A percentile compares a stretch with the other conserved stretches of the same genome.
These are phyloP conservation scores for Branchipolynoe longqiensis DNA, from an alignment of 2,888 invertebrate genomes.

Conservation along the genomic window DNA sequence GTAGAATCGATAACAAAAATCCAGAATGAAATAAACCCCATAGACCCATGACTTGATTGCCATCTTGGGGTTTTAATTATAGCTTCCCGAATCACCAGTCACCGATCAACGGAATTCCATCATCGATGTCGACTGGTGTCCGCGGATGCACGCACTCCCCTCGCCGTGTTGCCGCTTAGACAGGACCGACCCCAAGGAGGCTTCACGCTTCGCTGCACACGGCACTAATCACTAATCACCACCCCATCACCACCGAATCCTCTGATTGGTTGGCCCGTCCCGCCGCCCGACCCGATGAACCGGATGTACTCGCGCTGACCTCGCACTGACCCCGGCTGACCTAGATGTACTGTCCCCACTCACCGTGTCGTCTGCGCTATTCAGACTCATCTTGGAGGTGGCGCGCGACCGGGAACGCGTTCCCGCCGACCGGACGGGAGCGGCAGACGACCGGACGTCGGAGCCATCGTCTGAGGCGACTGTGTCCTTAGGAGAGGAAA, in stretches of 20 bases:
- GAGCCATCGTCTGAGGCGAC: slow-evolving; percentile 57
- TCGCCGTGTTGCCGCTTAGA: slow-evolving; percentile 1
- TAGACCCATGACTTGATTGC: no score
- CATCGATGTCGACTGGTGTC: neutral
- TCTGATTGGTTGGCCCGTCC: neutral
- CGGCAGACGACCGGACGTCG: slow-evolving; percentile 60
- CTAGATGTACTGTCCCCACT: slow-evolving; percentile 34
- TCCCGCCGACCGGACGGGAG: neutral
- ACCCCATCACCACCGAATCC: no score
- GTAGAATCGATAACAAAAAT: no score
- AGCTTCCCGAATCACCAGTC: no score
- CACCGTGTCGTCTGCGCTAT: slow-evolving; percentile 70
- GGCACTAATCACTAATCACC: neutral
- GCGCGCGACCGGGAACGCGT: slow-evolving; percentile 68
- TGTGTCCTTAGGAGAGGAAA: slow-evolving; percentile 57
- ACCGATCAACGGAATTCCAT: neutral
- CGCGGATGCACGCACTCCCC: neutral
- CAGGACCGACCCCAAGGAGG: no score
- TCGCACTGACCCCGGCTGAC: slow-evolving; percentile 13
- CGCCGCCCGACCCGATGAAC: slow-evolving; percentile 6
- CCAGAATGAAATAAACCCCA: no score
- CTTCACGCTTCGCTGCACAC: slow-evolving; percentile 30
- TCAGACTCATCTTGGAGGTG: slow-evolving; percentile 68
- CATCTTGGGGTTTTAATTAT: no score
- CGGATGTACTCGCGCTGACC: neutral